Evolutionary conservation across 2,113 vertebrate genomes (phyloP), one percentile per base, ranked within the genome.

Genomic region (Ramphastos sulfuratus): DNA sequence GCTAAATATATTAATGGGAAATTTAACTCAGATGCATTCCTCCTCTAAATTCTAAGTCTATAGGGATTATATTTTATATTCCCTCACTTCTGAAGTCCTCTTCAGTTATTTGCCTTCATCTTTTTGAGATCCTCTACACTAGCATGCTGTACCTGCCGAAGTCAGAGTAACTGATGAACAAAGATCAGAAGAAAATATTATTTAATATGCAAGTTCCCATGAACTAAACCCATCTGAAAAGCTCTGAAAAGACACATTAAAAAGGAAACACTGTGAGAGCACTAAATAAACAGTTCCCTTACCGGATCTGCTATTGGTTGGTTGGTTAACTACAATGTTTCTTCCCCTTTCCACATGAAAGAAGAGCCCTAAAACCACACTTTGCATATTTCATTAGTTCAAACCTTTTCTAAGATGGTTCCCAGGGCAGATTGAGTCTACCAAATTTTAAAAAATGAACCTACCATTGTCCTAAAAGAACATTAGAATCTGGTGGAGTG

Each of bases 321-420:
- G 50, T 52, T 52, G 67, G 92, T 69, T 6, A 7, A 92, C 82
- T 92, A 85, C 92, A 93, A 78, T 56, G 37, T 92, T 95, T 95
- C 91, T 93, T 96, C 84, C 84, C 86, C 87, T 89, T 95, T 93
- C 92, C 92, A 94, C 91, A 95, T 94, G 82, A 95, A 94, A 96
- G 92, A 37, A 83, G 55, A 92, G 70, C 14, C 61, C 72, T 64
- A 67, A 96, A 94, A 71, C 94, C 93, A 92, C 67, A 81, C 83
- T 94, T 96, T 95, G 94, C 95, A 94, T 95, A 86, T 92, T 93
- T 92, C 80, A 94, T 92, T 96, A 78, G 48, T 48, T 88, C 61
- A 90, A 78, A 93, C 60, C 35, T 94, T 88, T 95, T 78, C 76
- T 85, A 88, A 87, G 82, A 35, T 37, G 65, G 73, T 96, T 95